Conservation (phyloP, 2,888 invertebrate species). For the Elgonia sp. region DNA sequence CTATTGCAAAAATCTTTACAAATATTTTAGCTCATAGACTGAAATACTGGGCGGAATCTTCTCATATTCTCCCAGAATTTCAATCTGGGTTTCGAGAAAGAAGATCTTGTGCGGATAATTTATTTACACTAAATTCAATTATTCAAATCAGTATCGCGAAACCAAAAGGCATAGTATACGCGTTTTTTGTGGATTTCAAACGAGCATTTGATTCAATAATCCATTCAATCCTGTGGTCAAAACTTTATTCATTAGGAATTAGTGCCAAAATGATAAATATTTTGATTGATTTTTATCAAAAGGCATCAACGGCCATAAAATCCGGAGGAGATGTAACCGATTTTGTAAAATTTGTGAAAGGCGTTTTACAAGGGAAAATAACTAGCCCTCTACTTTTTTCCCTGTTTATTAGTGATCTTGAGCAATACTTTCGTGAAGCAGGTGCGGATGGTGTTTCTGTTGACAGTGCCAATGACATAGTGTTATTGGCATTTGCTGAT, state of each 20-base stretch:
- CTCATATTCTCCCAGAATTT: neutral
- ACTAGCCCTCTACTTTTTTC: neutral
- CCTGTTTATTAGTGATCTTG: neutral
- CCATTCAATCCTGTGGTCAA: neutral
- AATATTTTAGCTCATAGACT: neutral
- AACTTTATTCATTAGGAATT: neutral
- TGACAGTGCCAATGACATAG: neutral
- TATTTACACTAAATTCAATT: neutral
- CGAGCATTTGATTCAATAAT: neutral
- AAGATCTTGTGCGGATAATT: neutral
- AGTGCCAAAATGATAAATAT: neutral
- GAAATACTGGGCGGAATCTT: neutral
- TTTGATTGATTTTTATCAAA: neutral
- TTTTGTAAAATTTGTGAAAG: neutral
- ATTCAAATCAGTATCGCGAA: neutral
- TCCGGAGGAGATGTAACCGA: neutral
- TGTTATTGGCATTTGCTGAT: neutral
- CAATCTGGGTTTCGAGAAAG: neutral
- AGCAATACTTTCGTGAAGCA: neutral
- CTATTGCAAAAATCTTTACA: neutral
- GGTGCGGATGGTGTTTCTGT: neutral
- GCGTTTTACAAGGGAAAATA: neutral
- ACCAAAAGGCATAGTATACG: neutral
- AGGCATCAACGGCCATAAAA: neutral
- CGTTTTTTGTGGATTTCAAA: neutral